A percentile compares a stretch with the other conserved stretches of the same genome.
Conservation (phyloP, 2,888 invertebrate genomes). For the Scotopteryx bipunctaria region DNA sequence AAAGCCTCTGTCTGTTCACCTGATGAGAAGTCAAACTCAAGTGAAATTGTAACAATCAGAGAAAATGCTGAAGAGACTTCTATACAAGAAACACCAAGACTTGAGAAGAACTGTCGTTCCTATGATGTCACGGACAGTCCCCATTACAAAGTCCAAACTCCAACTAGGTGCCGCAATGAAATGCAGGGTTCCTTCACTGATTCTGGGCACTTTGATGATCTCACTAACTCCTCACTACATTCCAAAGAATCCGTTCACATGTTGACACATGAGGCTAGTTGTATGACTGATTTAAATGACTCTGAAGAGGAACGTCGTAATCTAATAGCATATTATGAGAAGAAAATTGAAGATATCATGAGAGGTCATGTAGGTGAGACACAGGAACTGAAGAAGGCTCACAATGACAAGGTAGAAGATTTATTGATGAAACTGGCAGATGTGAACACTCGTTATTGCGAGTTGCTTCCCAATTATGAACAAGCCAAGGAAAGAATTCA, state of each 20-base stretch:
- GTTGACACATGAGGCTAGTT: slow-evolving; percentile 80
- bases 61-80: slow-evolving; percentile 84
- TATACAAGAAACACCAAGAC: slow-evolving; percentile 63
- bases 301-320: slow-evolving; percentile 86
- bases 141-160: slow-evolving; percentile 73
- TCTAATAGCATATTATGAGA: slow-evolving; percentile 88
- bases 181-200: slow-evolving; percentile 91
- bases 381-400: slow-evolving; percentile 89
- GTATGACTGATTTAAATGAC: slow-evolving; percentile 79
- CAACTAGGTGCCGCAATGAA: slow-evolving; percentile 80
- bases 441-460: slow-evolving; percentile 90
- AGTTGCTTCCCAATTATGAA: slow-evolving; percentile 89
- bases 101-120: slow-evolving; percentile 67
- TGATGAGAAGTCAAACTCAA: slow-evolving; percentile 90
- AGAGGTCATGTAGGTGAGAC: slow-evolving; percentile 84
- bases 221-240: slow-evolving; percentile 89
- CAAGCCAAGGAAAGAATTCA: slow-evolving; percentile 88
- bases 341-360: slow-evolving; percentile 89
- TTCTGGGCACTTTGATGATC: slow-evolving; percentile 94
- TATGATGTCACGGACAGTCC: slow-evolving; percentile 78
- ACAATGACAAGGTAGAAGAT: slow-evolving; percentile 91
- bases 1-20: slow-evolving; percentile 91
- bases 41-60: slow-evolving; percentile 88
- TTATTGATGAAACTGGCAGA: slow-evolving; percentile 88
- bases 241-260: slow-evolving; percentile 88